Base-by-base conservation (phyloP, 1,140 invertebrate species). In the Drosophila gunungcola region DNA sequence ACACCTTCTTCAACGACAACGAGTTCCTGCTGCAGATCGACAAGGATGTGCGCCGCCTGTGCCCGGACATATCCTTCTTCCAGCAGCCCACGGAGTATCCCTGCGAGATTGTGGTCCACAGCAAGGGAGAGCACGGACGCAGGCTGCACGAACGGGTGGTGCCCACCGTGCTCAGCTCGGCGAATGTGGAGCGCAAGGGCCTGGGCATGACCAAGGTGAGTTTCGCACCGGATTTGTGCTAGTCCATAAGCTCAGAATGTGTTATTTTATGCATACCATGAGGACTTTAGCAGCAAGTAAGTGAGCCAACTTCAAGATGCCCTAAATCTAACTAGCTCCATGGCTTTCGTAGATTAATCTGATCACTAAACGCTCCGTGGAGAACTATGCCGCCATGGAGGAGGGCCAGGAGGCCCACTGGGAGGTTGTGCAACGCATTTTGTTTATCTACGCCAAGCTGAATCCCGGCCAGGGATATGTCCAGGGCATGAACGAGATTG, bases 401-500 rank as follows among this genome's bases (percentile, higher is more conserved):
- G 96, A 96, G 90, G 97, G 97, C 1, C 95, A 95, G 70, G 97
- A 98, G 92, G 97, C 97, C 1, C 97, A 98, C 86, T 98, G 97
- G 98, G 98, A 99, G 93, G 98, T 99, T 7, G 96, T 99, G 0
- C 98, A 99, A 92, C 94, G 99, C 77, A 98, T 99, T 91, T 93
- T 99, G 27, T 99, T 99, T 92, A 94, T 99, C 4, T 99, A 99
- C 93, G 98, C 98, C 0, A 99, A 99, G 93, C 94, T 99, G 3
- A 99, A 99, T 94, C 98, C 98, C 4, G 98, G 98, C 1, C 97
- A 99, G 92, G 96, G 97, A 3, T 99, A 99, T 93, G 98, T 99
- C 1, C 98, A 99, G 93, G 98, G 99, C 65, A 99, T 99, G 98
- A 99, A 99, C 94, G 99, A 99, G 93, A 99, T 99, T 76, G 96